These are phyloP conservation scores for Drosophila nikananu DNA, from an alignment of 1,140 invertebrate genomes.

Conservation along the genomic window DNA sequence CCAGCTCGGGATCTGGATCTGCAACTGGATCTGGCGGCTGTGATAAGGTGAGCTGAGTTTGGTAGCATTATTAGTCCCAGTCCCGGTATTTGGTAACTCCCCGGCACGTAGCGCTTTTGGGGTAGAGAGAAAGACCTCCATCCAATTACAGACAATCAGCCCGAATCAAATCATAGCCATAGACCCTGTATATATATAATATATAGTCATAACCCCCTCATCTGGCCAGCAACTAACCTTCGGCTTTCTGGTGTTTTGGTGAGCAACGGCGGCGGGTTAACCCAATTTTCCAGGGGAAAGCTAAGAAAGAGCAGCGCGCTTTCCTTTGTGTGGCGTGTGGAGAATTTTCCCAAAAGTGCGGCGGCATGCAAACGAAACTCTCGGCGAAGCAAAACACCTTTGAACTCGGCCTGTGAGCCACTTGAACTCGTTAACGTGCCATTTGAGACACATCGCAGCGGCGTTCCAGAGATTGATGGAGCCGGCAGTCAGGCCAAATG, in stretches of 20 bases:
- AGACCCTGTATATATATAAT: constrained; percentile 34
- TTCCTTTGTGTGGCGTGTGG: constrained; percentile 56
- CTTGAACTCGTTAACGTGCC: constrained; percentile 75
- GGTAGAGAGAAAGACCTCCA: constrained; percentile 33
- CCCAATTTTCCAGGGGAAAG: constrained; percentile 48
- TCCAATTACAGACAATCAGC: constrained; percentile 51
- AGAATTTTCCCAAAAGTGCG: constrained; percentile 51
- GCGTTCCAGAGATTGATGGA: constrained; percentile 67
- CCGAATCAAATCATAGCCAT: constrained; percentile 35
- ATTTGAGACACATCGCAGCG: constrained; percentile 71
- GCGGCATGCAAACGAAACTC: constrained; percentile 56
- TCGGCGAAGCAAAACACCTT: constrained; percentile 65
- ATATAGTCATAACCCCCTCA: constrained; percentile 44
- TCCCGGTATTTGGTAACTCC: constrained; percentile 52
- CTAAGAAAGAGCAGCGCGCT: constrained; percentile 50
- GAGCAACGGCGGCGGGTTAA: too few relatives aligned
- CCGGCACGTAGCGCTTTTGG: constrained; percentile 50
- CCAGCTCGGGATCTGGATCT: not conserved
- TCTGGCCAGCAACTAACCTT: constrained; percentile 34
- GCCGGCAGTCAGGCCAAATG: constrained; percentile 43
- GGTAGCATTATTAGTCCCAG: constrained; percentile 1
- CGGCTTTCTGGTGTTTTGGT: constrained; percentile 24
- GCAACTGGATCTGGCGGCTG: constrained; percentile 28
- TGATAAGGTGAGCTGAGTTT: constrained; percentile 64
- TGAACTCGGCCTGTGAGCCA: constrained; percentile 56